A percentile compares a stretch with the other conserved stretches of the same genome.
These are phyloP conservation scores for Gonatopus flavifemur DNA, from an alignment of 1,140 invertebrate genomes.

Conservation along the genomic window DNA sequence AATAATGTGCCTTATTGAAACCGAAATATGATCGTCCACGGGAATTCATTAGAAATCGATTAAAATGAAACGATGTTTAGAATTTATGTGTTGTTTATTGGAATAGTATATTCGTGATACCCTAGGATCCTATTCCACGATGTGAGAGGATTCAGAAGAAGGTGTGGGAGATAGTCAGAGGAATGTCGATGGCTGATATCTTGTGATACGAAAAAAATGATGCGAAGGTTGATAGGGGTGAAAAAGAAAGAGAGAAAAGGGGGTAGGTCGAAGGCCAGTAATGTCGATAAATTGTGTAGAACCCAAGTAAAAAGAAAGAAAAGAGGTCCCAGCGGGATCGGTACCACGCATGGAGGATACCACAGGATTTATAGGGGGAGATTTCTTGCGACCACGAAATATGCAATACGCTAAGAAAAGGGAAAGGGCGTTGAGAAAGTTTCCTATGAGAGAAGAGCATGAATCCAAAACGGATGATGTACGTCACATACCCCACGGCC, in stretches of 20 bases:
- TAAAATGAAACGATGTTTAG: too few relatives aligned
- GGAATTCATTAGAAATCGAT: too few relatives aligned
- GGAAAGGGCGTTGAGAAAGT: neutral
- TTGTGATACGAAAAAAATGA: too few relatives aligned
- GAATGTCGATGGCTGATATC: constrained; percentile 5
- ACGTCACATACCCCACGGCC: neutral
- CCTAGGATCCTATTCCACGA: too few relatives aligned
- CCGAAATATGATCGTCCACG: too few relatives aligned
- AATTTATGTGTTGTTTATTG: too few relatives aligned
- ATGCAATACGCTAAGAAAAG: constrained; percentile 1
- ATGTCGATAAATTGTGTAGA: constrained; percentile 45
- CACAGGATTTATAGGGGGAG: constrained; percentile 42
- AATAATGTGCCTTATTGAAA: too few relatives aligned
- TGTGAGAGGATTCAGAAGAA: neutral
- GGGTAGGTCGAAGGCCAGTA: too few relatives aligned
- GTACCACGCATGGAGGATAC: constrained; percentile 38
- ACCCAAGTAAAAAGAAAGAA: constrained; percentile 38
- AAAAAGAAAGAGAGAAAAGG: too few relatives aligned
- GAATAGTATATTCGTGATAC: too few relatives aligned
- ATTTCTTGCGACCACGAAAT: constrained; percentile 30
- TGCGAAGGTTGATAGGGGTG: too few relatives aligned
- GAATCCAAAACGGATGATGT: neutral
- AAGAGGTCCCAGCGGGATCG: constrained; percentile 25
- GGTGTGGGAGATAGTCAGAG: neutral
- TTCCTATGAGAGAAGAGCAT: neutral